These are phyloP conservation scores for Cheilosia variabilis DNA, from an alignment of 2,888 invertebrate species.

Conservation along the genomic window DNA sequence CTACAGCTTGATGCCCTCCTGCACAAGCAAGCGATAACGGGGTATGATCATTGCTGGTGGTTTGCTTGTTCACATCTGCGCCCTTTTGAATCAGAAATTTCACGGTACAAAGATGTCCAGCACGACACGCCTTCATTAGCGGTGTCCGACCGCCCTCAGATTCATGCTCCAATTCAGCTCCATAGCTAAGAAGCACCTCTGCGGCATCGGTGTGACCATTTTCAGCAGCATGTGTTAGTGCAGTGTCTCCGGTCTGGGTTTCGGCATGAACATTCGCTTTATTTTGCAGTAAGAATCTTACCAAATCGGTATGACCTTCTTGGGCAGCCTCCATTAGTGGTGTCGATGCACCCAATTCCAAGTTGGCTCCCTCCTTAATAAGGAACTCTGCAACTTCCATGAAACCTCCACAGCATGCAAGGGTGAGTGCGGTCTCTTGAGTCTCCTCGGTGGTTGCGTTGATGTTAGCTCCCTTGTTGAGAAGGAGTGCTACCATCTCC, in stretches of 20 bases:
- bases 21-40: slow-evolving; percentile 98
- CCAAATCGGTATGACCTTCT: slow-evolving; percentile 97
- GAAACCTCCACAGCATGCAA: slow-evolving; percentile 98
- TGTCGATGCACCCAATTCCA: slow-evolving; percentile 97
- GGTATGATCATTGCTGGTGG: slow-evolving; percentile 98
- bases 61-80: slow-evolving; percentile 93
- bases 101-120: slow-evolving; percentile 97
- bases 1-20: slow-evolving; percentile 97
- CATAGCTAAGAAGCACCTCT: slow-evolving; percentile 94
- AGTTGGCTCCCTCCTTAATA: slow-evolving; percentile 96
- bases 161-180: slow-evolving; percentile 97
- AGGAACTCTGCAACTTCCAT: slow-evolving; percentile 97
- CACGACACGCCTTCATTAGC: slow-evolving; percentile 98
- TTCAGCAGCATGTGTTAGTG: slow-evolving; percentile 98
- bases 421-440: slow-evolving; percentile 96
- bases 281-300: slow-evolving; percentile 91
- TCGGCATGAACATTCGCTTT: slow-evolving; percentile 96
- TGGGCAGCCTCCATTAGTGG: slow-evolving; percentile 99
- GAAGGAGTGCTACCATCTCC: slow-evolving; percentile 97
- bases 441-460: slow-evolving; percentile 99
- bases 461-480: slow-evolving; percentile 97
- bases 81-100: slow-evolving; percentile 96
- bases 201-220: slow-evolving; percentile 99
- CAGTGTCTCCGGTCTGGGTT: slow-evolving; percentile 97
- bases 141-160: slow-evolving; percentile 98